Percentiles rank a stretch among this genome's conserved stretches.
These are phyloP conservation scores for Sebastes taczanowskii DNA, from an alignment of 2,797 vertebrate species.

Conservation along the genomic window DNA sequence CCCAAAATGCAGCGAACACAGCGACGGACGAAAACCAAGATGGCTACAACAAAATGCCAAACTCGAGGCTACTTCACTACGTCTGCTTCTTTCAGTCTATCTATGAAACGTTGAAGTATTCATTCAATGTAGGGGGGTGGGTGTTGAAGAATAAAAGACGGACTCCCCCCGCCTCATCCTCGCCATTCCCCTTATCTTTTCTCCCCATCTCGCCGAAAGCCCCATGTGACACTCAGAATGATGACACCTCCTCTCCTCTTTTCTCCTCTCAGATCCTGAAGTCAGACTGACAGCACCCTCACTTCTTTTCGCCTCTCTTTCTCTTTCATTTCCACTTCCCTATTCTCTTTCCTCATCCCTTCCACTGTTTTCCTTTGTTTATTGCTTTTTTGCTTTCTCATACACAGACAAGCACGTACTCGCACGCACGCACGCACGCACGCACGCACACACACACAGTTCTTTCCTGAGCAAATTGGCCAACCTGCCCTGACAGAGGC, in stretches of 20 bases:
- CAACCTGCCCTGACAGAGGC: slow-evolving; percentile 39
- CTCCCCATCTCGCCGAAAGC: not conserved
- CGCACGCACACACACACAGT: not conserved
- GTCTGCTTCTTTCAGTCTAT: too few relatives aligned
- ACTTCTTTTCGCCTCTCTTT: too few relatives aligned
- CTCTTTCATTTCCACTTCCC: not conserved
- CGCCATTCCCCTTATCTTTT: not conserved
- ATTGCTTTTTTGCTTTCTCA: not conserved
- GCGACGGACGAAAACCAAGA: too few relatives aligned
- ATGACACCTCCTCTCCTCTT: not conserved
- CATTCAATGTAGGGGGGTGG: not conserved
- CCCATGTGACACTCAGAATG: not conserved
- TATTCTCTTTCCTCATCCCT: not conserved
- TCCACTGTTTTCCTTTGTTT: not conserved
- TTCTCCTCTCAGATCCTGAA: not conserved
- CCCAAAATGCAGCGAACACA: too few relatives aligned
- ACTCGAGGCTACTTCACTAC: too few relatives aligned
- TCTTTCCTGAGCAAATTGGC: slow-evolving; percentile 42
- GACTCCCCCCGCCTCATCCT: not conserved
- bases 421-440: not conserved
- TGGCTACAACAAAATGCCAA: too few relatives aligned
- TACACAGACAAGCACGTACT: not conserved
- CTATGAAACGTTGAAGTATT: too few relatives aligned
- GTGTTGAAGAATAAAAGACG: not conserved
- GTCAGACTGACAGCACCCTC: not conserved